A percentile compares a stretch with the other conserved stretches of the same genome.
Evolutionary conservation across 2,888 invertebrate genomes (phyloP).

Genomic region (Cacoxenus indagator): DNA sequence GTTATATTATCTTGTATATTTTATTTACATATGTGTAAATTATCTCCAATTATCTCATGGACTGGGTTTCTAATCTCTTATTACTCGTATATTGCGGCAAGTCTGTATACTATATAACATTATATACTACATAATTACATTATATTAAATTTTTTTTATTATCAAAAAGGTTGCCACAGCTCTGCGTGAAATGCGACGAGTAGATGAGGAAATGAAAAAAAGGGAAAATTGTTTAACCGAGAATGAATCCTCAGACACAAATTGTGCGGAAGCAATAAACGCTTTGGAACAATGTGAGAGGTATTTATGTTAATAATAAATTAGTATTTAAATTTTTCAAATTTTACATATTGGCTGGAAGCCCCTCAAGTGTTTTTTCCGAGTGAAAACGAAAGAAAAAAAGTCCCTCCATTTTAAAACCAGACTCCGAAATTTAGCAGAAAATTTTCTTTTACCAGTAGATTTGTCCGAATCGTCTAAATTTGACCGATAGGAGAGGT

Average conservation of each 20-base stretch:
- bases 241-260: conserved; percentile 61
- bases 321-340: no score
- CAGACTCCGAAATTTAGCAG: no score
- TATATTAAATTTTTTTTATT: no score
- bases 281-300: conserved; percentile 78
- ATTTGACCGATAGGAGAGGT: no score
- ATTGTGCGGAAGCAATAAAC: conserved; percentile 72
- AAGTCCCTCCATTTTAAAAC: no score
- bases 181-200: conserved; percentile 86
- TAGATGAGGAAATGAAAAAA: conserved; percentile 88
- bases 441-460: no score
- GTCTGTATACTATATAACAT: no score
- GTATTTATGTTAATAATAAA: conserved; percentile 65
- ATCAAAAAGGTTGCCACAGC: conserved; percentile 82
- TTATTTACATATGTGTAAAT: not conserved
- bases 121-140: not conserved
- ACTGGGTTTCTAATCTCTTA: no score
- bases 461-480: no score
- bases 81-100: not conserved
- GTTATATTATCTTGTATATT: not conserved
- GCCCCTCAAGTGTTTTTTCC: no score
- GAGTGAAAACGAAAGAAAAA: no score
- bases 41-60: no score
- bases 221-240: conserved; percentile 82
- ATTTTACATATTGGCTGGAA: not conserved